These are phyloP conservation scores for Ochropacha duplaris DNA, from an alignment of 2,888 invertebrate species.

Conservation along the genomic window DNA sequence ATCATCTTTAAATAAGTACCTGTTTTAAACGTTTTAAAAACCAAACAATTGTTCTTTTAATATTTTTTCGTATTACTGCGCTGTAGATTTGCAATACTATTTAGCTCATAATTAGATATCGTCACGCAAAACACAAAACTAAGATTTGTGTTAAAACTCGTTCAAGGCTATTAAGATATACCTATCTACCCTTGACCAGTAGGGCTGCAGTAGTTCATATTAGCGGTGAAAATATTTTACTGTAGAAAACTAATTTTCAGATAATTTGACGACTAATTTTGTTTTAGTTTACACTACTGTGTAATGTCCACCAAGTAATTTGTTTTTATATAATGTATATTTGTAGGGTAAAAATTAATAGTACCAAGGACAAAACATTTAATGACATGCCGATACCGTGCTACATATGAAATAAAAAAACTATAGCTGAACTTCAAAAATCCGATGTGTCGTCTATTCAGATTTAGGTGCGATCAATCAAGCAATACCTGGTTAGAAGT, in stretches of 20 bases:
- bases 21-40: not conserved
- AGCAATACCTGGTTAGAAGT: constrained; percentile 12
- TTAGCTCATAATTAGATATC: constrained; percentile 41
- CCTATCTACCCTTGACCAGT: constrained; percentile 59
- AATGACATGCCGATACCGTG: not conserved
- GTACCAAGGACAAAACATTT: not conserved
- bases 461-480: constrained; percentile 21
- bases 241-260: no score
- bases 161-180: constrained; percentile 52
- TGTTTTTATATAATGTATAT: constrained; percentile 9
- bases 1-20: no score
- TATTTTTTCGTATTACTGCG: constrained; percentile 9
- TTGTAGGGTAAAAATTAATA: not conserved
- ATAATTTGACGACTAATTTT: no score
- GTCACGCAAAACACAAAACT: constrained; percentile 56
- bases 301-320: no score
- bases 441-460: not conserved
- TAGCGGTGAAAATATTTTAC: constrained; percentile 51
- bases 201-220: constrained; percentile 41
- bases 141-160: constrained; percentile 49
- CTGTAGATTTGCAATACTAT: constrained; percentile 18
- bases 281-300: no score
- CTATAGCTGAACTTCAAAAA: not conserved
- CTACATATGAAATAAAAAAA: not conserved
- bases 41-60: not conserved